Conservation (phyloP, 1,140 invertebrate species). For the Brachionus koreanus region DNA sequence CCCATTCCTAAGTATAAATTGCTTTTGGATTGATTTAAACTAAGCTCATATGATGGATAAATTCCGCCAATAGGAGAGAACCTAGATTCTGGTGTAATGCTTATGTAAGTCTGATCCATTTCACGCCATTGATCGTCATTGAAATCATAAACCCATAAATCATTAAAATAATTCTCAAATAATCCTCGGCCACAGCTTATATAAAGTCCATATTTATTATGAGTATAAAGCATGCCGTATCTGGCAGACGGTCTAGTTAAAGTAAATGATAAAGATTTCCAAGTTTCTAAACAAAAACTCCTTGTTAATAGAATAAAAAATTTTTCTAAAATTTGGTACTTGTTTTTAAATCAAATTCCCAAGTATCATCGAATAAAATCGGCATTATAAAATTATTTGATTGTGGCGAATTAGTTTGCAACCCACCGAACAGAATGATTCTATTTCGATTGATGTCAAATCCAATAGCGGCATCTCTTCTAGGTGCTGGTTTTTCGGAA, state of each 20-base stretch:
- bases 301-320: too few relatives aligned
- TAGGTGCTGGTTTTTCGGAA: conserved; percentile 7
- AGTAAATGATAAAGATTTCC: conserved; percentile 16
- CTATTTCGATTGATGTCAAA: conserved; percentile 7
- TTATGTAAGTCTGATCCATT: conserved; percentile 42
- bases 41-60: conserved; percentile 20
- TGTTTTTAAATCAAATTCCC: conserved; percentile 40
- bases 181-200: neutral
- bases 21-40: neutral
- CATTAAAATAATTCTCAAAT: conserved; percentile 30
- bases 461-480: conserved; percentile 29
- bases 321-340: neutral
- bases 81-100: conserved; percentile 13
- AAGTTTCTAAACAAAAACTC: neutral
- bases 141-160: conserved; percentile 40
- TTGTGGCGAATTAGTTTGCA: neutral
- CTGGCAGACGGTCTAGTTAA: neutral
- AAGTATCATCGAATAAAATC: conserved; percentile 34
- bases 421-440: neutral
- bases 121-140: conserved; percentile 38
- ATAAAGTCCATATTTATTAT: conserved; percentile 9
- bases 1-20: conserved; percentile 29
- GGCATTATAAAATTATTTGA: neutral
- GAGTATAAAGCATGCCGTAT: conserved; percentile 40
- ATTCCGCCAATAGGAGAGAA: conserved; percentile 37